These are phyloP conservation scores for rat (Rattus norvegicus) DNA, from an alignment of 2,113 vertebrate species.

Conservation along the genomic window DNA sequence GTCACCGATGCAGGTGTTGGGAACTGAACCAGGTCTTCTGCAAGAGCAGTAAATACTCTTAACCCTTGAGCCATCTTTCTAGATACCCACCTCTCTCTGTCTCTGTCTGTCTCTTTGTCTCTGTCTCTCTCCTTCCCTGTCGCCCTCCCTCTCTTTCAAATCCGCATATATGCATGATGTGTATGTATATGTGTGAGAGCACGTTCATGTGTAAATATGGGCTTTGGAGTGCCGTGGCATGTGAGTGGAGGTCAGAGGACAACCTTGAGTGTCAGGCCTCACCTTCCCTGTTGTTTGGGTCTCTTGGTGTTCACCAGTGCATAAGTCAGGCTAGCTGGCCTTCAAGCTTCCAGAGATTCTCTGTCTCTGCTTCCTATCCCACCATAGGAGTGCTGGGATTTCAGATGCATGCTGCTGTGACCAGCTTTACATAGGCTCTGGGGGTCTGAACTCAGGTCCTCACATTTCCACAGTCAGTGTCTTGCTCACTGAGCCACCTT, in stretches of 20 bases:
- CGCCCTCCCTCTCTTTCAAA: neutral
- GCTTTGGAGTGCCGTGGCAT: neutral
- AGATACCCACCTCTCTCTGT: neutral
- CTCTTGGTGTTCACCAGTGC: neutral
- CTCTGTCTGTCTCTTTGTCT: too few species aligned
- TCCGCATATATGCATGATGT: neutral
- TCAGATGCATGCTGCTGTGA: neutral
- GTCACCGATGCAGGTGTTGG: neutral
- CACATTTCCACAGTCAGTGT: neutral
- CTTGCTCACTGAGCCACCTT: neutral
- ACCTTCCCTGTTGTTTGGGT: neutral
- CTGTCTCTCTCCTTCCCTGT: fast-evolving
- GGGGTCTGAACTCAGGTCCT: neutral
- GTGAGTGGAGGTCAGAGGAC: neutral
- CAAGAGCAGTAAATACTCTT: neutral
- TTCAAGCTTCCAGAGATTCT: neutral
- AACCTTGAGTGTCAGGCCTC: neutral
- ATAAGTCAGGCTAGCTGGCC: neutral
- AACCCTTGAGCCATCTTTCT: neutral
- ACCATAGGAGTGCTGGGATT: neutral
- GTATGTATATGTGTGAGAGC: too few species aligned
- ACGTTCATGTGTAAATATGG: neutral
- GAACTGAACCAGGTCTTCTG: neutral
- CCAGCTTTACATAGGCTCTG: neutral
- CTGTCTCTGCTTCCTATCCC: neutral